Evolutionary conservation across 2,797 vertebrate genomes (phyloP), one percentile per base, ranked within the genome.

Genomic region (Benthosema pterotum): DNA sequence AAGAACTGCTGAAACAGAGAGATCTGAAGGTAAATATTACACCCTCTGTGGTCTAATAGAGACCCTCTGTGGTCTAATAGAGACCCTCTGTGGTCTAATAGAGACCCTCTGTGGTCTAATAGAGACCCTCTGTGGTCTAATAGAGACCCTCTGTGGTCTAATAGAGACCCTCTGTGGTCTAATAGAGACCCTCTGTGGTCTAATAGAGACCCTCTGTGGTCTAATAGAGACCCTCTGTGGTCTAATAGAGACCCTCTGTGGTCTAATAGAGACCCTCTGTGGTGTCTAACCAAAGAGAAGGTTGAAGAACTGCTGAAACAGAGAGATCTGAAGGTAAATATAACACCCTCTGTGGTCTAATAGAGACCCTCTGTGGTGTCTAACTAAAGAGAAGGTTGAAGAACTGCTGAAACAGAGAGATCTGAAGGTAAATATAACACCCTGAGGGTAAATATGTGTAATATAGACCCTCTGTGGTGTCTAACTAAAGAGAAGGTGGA

Each of bases 401-500:
- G 96, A 97, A 25, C 90, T 99, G 69, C 94, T 99, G 66, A 97
- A 95, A 69, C 96, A 98, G 69, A 94, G 96, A 82, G 97, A 99
- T 90, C 19, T 81, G 14, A 99, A 99, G 96, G 97, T 99, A 89
- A 32, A 38, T 9, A 38, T 11, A 3, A 25, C 0, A 25, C n/a
- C n/a, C n/a, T n/a, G n/a, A n/a, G n/a, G n/a, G n/a, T n/a, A n/a
- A n/a, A n/a, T n/a, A n/a, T n/a, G n/a, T n/a, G n/a, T n/a, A n/a
- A n/a, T n/a, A n/a, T n/a, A n/a, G n/a, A n/a, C n/a, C 94, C 97
- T 67, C 90, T 99, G 43, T 99, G 97, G 97, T 98, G 94, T 81
- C 93, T 99, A 82, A 94, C 94, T 4, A 99, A 99, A 89, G 97
- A 99, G 92, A 98, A 95, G 82, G 97, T 99, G 86, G 96, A 98